Base-by-base conservation (phyloP, 2,888 invertebrate genomes). In the Slavum lentiscoides region DNA sequence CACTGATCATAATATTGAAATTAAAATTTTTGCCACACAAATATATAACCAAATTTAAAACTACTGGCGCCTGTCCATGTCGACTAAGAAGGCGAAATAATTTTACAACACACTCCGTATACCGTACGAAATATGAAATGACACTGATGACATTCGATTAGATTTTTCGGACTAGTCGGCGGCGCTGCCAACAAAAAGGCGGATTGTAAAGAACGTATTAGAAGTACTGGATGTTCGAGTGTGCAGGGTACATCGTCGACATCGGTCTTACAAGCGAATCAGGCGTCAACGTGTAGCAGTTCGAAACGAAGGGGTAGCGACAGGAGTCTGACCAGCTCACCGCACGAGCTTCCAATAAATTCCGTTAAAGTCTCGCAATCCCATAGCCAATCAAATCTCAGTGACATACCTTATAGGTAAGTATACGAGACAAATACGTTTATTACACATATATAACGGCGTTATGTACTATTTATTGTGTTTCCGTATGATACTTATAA, bases 331-430 rank as follows among this genome's bases (percentile, higher is more conserved):
- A 92, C 93, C 3, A 94, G 94, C 83, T 94, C 94, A 13, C 94
- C 93, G 55, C 94, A 94, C 87, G 94, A 94, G 87, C 88, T 94
- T 84, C 92, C 93, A 68, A 89, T 93, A 59, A 91, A 91, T 85
- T 92, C 92, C 72, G 91, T 91, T 72, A 91, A 90, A 84, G 93
- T 94, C 76, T 92, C 93, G 75, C 95, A 95, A 87, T 94, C 94
- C 37, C 94, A 94, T 87, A 94, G 94, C 85, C 96, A 96, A 87
- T 94, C 94, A 85, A 96, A 96, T 88, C 91, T 96, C 83, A 92
- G 93, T 86, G 94, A 94, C 85, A 91, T 94, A 85, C 92, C 93
- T 23, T 93, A 92, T 88, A 92, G 94, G 94, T 94, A 88, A 83
- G 84, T 64, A 7, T 6, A 37, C n/a, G 2, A 21, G 0, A 64